Percentiles rank a stretch among this genome's conserved stretches.
Conservation (phyloP, 2,888 invertebrate species). For the Cephus pulcher region DNA sequence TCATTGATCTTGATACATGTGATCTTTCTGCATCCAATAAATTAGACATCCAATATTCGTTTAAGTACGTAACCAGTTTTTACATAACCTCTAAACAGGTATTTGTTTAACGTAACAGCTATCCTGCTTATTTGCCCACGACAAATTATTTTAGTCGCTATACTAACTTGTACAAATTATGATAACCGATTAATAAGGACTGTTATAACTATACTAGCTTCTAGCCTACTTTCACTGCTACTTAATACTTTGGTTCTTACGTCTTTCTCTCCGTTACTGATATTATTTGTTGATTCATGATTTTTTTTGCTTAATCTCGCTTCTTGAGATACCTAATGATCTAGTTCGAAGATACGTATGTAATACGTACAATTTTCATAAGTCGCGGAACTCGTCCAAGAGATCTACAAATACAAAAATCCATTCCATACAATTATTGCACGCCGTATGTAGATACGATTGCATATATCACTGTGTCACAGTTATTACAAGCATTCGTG, state of each 20-base stretch:
- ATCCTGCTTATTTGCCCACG: neutral
- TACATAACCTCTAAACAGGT: neutral
- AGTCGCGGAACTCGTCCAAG: neutral
- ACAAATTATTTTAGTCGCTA: neutral
- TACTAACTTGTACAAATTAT: neutral
- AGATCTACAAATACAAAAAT: neutral
- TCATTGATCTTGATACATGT: neutral
- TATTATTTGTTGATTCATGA: neutral
- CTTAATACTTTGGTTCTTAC: constrained; percentile 54
- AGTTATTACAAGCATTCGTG: neutral
- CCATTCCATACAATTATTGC: neutral
- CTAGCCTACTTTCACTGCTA: constrained; percentile 14
- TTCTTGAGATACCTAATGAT: neutral
- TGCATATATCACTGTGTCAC: neutral
- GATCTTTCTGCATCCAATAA: neutral
- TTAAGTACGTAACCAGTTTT: neutral
- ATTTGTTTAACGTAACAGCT: neutral
- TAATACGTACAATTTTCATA: neutral
- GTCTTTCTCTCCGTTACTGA: constrained; percentile 13
- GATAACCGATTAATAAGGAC: neutral
- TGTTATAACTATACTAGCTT: neutral
- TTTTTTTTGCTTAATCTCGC: neutral
- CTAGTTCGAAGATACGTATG: neutral
- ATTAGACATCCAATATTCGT: neutral
- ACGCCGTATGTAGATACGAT: neutral